Base-by-base conservation (phyloP, 2,113 vertebrate species). In the Paradisaea rubra region DNA sequence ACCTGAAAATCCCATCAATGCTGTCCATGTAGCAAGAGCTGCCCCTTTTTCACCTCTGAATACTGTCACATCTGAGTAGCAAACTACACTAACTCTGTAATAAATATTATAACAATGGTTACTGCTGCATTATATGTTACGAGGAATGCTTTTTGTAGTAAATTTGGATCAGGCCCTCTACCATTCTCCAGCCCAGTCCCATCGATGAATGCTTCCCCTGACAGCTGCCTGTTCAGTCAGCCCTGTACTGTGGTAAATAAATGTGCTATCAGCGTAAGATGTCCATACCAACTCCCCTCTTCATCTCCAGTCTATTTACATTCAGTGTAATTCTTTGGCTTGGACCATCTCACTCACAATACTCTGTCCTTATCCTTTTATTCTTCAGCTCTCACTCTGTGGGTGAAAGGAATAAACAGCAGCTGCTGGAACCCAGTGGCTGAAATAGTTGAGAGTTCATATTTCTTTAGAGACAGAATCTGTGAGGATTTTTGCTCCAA, bases 341-440 rank as follows among this genome's bases (percentile, higher is more conserved):
- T 4, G 0, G 1, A 2, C 53, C 66, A 76, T 50, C 63, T 82
- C 68, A 23, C 80, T 83, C 13, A 6, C 50, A 66, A 7, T 70
- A 81, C 56, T 64, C 70, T 60, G 47, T 80, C 50, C 64, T 80
- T 57, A 42, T 54, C 35, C 56, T 90, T 93, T 88, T 88, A 59
- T 86, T 94, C 78, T 88, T 94, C 80, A 82, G 33, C 64, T 93
- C 80, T 93, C 57, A 6, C 42, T 87, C 79, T 72, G 17, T 57
- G 91, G 61, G 45, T 94, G 73, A 95, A 92, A 88, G 59, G 41
- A 91, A 63, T 84, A 92, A 94, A 57, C 68, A 93, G 85, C 84
- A 89, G 85, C 89, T 90, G 68, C 79, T 86, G 60, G 57, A 88
- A 47, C 33, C 27, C 66, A 59, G 52, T 11, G 8, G 74, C 85